Evolutionary conservation across 2,113 vertebrate genomes (phyloP).

Genomic region (Onychostoma macrolepis): DNA sequence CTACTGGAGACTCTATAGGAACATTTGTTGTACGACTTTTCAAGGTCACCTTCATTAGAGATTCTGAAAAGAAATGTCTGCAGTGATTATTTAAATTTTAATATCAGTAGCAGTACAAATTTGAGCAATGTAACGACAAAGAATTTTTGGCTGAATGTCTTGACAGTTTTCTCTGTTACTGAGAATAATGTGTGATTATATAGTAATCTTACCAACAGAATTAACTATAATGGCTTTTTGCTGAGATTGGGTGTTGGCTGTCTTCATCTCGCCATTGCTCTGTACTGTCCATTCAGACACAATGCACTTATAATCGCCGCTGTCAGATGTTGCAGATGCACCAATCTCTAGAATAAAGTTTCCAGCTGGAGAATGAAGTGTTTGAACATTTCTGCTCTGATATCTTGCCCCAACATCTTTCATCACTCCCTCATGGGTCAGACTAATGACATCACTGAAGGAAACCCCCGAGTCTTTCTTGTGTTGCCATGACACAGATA

Average conservation of each 20-base stretch:
- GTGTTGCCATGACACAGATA: conserved; percentile 82
- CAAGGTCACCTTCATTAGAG: conserved; percentile 54
- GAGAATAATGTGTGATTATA: neutral
- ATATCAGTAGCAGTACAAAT: neutral
- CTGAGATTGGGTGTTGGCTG: conserved; percentile 62
- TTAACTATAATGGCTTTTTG: conserved; percentile 65
- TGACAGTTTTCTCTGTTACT: neutral
- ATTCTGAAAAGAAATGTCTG: conserved; percentile 54
- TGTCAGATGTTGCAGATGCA: conserved; percentile 54
- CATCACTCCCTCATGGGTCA: conserved; percentile 72
- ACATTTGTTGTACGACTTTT: conserved; percentile 13
- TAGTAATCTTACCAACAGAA: conserved; percentile 67
- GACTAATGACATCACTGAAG: conserved; percentile 65
- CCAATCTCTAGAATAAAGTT: conserved; percentile 79
- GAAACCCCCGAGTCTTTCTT: neutral
- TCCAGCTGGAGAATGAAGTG: conserved; percentile 62
- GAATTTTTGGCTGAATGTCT: neutral
- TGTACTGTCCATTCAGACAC: conserved; percentile 68
- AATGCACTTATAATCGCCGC: conserved; percentile 75
- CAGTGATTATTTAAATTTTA: neutral
- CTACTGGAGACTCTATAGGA: conserved; percentile 56
- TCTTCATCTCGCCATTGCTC: conserved; percentile 51
- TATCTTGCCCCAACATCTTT: conserved; percentile 56
- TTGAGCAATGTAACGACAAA: neutral
- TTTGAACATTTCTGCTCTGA: conserved; percentile 13